Evolutionary conservation across 2,888 invertebrate species (phyloP).

Genomic region (Argyresthia albistria): DNA sequence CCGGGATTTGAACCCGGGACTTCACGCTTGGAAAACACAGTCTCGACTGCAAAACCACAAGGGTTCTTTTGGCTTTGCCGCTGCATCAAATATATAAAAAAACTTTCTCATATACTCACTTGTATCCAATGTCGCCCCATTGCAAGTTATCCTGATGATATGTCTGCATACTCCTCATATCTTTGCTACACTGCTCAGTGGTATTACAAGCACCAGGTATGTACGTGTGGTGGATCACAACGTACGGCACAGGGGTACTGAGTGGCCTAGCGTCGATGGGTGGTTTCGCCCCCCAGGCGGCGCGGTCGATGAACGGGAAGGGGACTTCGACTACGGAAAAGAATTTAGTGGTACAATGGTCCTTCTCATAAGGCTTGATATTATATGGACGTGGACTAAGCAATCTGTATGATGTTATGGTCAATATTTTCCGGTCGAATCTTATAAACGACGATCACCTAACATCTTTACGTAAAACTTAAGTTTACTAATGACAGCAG

Average conservation of each 20-base stretch:
- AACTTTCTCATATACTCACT: conserved; percentile 24
- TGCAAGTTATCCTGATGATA: conserved; percentile 68
- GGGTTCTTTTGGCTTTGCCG: too few species aligned
- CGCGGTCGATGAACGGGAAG: conserved; percentile 38
- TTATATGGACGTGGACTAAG: too few species aligned
- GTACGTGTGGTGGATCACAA: conserved; percentile 82
- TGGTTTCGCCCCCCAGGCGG: conserved; percentile 73
- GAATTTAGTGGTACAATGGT: too few species aligned
- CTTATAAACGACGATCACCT: background rate
- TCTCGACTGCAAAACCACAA: too few species aligned
- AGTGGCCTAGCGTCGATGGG: conserved; percentile 56
- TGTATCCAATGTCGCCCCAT: conserved; percentile 81
- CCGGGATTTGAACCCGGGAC: too few species aligned
- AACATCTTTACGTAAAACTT: background rate
- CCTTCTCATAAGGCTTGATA: too few species aligned
- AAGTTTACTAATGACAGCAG: too few species aligned
- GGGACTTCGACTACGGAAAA: background rate
- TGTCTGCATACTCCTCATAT: conserved; percentile 78
- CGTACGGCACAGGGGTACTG: conserved; percentile 74
- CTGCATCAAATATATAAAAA: too few species aligned
- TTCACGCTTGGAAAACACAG: too few species aligned
- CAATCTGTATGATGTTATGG: too few species aligned
- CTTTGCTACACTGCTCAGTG: conserved; percentile 57
- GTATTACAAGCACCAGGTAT: conserved; percentile 74
- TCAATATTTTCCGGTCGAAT: too few species aligned